These are phyloP conservation scores for Okamejei kenojei DNA, from an alignment of 2,797 vertebrate genomes.

Conservation along the genomic window DNA sequence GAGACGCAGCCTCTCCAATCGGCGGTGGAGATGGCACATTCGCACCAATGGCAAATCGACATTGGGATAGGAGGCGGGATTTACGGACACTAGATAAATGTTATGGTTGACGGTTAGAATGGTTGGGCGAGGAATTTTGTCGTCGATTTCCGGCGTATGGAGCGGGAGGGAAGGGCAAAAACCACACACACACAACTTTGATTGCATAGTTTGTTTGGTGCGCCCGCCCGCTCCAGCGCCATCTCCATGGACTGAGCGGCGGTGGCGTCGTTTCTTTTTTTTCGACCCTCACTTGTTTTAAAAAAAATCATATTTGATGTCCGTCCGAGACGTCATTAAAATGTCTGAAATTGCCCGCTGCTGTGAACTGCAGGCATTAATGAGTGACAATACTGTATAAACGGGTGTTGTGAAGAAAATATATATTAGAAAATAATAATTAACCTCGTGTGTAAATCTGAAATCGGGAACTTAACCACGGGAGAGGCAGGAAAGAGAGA, in stretches of 20 bases:
- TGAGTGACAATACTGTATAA: background rate
- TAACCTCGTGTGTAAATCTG: conserved; percentile 6
- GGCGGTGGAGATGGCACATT: background rate
- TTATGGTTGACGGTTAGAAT: background rate
- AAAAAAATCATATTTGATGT: conserved; percentile 23
- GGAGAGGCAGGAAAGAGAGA: background rate
- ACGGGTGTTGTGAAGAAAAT: background rate
- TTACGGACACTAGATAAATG: background rate
- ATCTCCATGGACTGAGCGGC: background rate
- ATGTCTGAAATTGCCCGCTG: conserved; percentile 28
- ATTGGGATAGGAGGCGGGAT: background rate
- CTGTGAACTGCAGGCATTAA: conserved; percentile 12
- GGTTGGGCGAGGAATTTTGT: background rate
- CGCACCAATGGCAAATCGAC: background rate
- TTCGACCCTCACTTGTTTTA: background rate
- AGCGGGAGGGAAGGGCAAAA: background rate
- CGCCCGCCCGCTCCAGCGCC: background rate
- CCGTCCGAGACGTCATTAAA: conserved; percentile 23
- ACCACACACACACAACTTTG: background rate
- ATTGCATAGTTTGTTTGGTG: background rate
- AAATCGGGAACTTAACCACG: conserved; percentile 8
- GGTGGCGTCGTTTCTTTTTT: conserved; percentile 2
- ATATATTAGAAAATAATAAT: background rate
- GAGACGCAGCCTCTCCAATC: background rate
- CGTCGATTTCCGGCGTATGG: background rate